phyloP scores from a whole-genome alignment of 2,113 vertebrate genomes.

The Haliaeetus leucogaster region DNA sequence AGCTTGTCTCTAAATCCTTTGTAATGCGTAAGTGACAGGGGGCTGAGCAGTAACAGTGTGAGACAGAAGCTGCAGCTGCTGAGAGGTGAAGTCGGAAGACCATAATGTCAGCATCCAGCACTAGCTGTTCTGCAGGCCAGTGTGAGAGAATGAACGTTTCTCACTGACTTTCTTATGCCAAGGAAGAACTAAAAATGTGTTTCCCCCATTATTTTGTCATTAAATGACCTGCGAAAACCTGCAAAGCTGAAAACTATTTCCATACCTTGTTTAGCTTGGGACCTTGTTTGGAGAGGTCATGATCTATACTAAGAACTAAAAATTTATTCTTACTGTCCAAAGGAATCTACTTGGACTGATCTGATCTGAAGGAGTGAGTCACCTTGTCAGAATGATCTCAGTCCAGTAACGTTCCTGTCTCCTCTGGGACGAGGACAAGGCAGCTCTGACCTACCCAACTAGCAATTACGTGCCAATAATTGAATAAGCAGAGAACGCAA shows the following conservation, averaged over 20 bases:
- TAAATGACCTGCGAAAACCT: background rate
- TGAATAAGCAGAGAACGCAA: background rate
- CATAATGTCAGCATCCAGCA: background rate
- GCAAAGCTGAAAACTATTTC: background rate
- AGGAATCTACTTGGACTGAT: background rate
- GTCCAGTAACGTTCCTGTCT: background rate
- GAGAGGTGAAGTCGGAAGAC: background rate
- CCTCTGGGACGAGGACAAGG: background rate
- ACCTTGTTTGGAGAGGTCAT: background rate
- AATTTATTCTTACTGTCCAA: background rate
- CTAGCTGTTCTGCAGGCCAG: background rate
- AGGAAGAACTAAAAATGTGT: background rate
- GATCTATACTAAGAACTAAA: background rate
- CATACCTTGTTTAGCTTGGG: background rate
- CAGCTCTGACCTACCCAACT: background rate
- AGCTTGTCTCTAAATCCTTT: background rate
- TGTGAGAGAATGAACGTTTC: fast-evolving
- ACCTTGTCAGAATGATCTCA: background rate
- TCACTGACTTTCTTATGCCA: background rate
- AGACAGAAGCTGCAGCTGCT: background rate
- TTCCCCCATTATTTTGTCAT: background rate
- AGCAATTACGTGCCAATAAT: background rate
- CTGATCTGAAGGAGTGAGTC: background rate
- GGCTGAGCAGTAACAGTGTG: background rate
- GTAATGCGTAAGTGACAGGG: background rate